phyloP scores from a whole-genome alignment of 2,113 vertebrate species.

The Euleptes europaea region DNA sequence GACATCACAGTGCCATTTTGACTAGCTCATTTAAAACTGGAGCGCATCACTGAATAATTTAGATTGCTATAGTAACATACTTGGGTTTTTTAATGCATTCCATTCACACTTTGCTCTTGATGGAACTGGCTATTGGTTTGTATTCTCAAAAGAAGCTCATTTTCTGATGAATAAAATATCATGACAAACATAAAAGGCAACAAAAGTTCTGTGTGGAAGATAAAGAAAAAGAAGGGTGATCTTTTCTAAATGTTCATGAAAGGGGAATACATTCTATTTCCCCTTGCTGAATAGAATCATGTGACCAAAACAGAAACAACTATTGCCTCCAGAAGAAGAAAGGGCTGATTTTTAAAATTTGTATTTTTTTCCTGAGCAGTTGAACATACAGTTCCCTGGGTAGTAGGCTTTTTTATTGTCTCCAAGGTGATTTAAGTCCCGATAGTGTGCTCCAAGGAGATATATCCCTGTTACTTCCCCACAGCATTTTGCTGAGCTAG shows the following conservation, averaged over 20 bases:
- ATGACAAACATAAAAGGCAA: constrained; percentile 37
- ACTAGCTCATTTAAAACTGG: constrained; percentile 59
- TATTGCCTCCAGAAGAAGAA: constrained; percentile 35
- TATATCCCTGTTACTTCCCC: constrained; percentile 45
- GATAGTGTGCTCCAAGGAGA: constrained; percentile 42
- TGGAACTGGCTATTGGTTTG: constrained; percentile 50
- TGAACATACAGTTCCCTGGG: background rate
- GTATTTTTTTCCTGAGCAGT: constrained; percentile 11
- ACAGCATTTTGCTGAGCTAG: constrained; percentile 70
- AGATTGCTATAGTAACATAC: constrained; percentile 57
- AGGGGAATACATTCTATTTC: background rate
- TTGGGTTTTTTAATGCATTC: constrained; percentile 53
- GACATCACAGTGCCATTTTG: constrained; percentile 51
- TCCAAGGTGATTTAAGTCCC: constrained; percentile 72
- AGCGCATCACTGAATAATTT: constrained; percentile 40
- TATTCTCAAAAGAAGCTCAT: constrained; percentile 47
- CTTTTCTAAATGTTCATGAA: constrained; percentile 3
- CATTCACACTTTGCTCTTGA: constrained; percentile 48
- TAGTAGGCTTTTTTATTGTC: constrained; percentile 11
- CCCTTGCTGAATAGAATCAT: background rate
- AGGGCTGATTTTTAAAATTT: background rate
- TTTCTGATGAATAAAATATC: constrained; percentile 46
- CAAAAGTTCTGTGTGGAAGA: background rate
- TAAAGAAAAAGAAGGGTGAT: background rate
- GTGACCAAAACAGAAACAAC: background rate